Evolutionary conservation across 2,888 invertebrate species (phyloP).

Genomic region (Schizotus pectinicornis): DNA sequence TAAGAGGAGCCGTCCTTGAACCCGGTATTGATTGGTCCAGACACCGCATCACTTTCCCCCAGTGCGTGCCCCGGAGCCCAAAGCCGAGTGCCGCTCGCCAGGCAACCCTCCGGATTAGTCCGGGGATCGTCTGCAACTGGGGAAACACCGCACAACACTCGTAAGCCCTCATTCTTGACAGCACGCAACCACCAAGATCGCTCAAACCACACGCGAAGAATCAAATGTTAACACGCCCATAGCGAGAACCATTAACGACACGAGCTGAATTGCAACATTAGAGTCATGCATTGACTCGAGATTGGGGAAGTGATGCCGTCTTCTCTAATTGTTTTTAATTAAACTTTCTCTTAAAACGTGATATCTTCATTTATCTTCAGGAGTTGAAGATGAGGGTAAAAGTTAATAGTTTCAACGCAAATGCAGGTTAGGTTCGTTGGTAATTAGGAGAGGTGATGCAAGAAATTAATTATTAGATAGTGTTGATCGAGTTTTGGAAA

Average conservation of each 20-base stretch:
- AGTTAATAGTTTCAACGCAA: background rate
- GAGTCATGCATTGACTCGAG: too few relatives aligned
- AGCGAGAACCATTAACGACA: too few relatives aligned
- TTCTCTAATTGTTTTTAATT: too few relatives aligned
- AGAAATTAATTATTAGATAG: background rate
- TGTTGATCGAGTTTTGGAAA: background rate
- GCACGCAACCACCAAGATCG: constrained; percentile 1
- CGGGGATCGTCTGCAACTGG: constrained; percentile 40
- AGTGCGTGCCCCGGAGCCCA: constrained; percentile 47
- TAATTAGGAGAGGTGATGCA: background rate
- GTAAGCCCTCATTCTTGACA: too few relatives aligned
- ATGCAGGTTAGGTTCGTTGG: too few relatives aligned
- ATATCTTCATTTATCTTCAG: too few relatives aligned
- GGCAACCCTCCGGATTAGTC: constrained; percentile 44
- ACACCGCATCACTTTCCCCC: constrained; percentile 58
- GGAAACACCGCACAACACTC: constrained; percentile 16
- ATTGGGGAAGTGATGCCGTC: too few relatives aligned
- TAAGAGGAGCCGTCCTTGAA: constrained; percentile 51
- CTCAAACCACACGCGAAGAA: constrained; percentile 1
- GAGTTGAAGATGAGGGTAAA: background rate
- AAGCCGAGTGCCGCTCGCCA: constrained; percentile 48
- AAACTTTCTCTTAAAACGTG: too few relatives aligned
- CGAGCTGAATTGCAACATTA: too few relatives aligned
- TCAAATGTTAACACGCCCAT: too few relatives aligned
- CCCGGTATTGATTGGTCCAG: constrained; percentile 55